A percentile compares a stretch with the other conserved stretches of the same genome.
phyloP scores from a whole-genome alignment of 2,888 invertebrate genomes.

The Polylopha cassiicola region DNA sequence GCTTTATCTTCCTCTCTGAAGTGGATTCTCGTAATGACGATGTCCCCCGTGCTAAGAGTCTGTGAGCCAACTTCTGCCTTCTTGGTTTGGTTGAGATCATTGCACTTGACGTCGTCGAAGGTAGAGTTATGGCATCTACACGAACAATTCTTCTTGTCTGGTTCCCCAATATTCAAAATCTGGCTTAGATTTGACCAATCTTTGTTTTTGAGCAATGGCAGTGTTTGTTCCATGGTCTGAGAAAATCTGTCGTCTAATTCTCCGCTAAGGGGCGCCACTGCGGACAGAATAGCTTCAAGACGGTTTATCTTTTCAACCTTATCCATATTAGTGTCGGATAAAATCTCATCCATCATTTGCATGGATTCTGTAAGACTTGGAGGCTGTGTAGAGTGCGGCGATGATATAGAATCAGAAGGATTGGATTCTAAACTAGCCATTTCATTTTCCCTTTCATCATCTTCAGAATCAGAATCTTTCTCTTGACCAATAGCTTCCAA shows the following conservation, averaged over 20 bases:
- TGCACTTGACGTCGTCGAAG: slow-evolving; percentile 58
- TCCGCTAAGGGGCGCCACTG: slow-evolving; percentile 83
- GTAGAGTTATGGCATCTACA: slow-evolving; percentile 77
- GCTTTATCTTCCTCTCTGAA: slow-evolving; percentile 71
- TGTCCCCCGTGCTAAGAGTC: slow-evolving; percentile 93
- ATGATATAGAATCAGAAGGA: slow-evolving; percentile 85
- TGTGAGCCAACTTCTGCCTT: slow-evolving; percentile 82
- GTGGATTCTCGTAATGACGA: slow-evolving; percentile 91
- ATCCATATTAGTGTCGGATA: slow-evolving; percentile 89
- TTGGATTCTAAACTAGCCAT: slow-evolving; percentile 89
- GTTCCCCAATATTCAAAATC: slow-evolving; percentile 65
- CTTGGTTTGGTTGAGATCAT: slow-evolving; percentile 68
- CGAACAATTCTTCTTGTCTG: slow-evolving; percentile 67
- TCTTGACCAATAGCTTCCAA: slow-evolving; percentile 88
- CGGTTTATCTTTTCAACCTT: slow-evolving; percentile 91
- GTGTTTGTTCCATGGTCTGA: slow-evolving; percentile 72
- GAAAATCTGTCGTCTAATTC: slow-evolving; percentile 75
- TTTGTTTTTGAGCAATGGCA: slow-evolving; percentile 72
- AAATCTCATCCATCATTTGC: slow-evolving; percentile 91
- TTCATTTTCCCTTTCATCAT: slow-evolving; percentile 84
- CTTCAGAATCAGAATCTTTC: slow-evolving; percentile 85
- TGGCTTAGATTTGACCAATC: slow-evolving; percentile 74
- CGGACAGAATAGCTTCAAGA: slow-evolving; percentile 89
- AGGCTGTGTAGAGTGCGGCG: slow-evolving; percentile 86
- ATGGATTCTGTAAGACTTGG: slow-evolving; percentile 92